phyloP scores from a whole-genome alignment of 2,797 vertebrate genomes.

The Myoxocephalus aenaeus region DNA sequence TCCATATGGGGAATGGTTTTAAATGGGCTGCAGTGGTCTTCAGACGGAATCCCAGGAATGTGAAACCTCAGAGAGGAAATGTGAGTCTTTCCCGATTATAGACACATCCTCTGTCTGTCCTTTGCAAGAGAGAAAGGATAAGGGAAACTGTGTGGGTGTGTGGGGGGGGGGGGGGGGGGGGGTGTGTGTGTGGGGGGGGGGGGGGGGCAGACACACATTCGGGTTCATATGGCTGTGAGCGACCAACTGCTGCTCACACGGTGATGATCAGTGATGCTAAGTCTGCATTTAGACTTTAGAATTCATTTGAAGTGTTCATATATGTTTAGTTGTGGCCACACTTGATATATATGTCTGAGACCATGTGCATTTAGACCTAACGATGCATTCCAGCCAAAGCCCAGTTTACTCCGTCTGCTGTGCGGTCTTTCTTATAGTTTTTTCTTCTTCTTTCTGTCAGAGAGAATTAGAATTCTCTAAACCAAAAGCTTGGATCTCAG shows the following conservation, averaged over 20 bases:
- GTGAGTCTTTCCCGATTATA: conserved; percentile 74
- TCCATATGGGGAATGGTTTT: conserved; percentile 76
- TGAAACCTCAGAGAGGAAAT: conserved; percentile 77
- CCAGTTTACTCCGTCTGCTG: conserved; percentile 48
- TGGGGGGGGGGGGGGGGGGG: not conserved
- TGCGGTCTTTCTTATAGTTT: conserved; percentile 38
- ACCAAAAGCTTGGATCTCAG: conserved; percentile 7
- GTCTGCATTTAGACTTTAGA: conserved; percentile 40
- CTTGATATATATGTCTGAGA: conserved; percentile 46
- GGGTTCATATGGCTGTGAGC: conserved; percentile 20
- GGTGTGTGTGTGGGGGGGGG: conserved; percentile 8
- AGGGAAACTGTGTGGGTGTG: conserved; percentile 21
- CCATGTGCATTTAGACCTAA: conserved; percentile 39
- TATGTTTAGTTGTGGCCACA: conserved; percentile 37
- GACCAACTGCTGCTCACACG: conserved; percentile 25
- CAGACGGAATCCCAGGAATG: conserved; percentile 79
- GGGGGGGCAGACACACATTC: conserved; percentile 6
- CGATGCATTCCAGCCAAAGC: conserved; percentile 37
- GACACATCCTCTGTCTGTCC: conserved; percentile 71
- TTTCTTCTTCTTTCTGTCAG: conserved; percentile 16
- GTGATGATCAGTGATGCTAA: conserved; percentile 18
- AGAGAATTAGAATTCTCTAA: conserved; percentile 4
- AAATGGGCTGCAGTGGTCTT: conserved; percentile 77
- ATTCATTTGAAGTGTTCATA: conserved; percentile 24
- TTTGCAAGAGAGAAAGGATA: conserved; percentile 55